Conservation (phyloP, 2,113 vertebrate genomes). For the Desmodus rotundus region DNA sequence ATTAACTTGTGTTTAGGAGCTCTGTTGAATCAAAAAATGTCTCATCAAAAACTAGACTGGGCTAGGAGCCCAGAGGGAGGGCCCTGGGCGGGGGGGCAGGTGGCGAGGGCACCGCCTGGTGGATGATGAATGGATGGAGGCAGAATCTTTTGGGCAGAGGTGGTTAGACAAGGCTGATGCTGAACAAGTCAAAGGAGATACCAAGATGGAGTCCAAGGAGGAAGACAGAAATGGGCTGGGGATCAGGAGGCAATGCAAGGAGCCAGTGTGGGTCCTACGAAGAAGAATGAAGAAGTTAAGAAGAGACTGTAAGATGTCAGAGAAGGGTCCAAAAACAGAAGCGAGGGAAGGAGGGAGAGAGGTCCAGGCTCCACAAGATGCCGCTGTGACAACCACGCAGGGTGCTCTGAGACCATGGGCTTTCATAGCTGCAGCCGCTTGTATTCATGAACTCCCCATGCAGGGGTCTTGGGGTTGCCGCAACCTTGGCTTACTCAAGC, state of each 20-base stretch:
- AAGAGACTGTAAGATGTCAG: not conserved
- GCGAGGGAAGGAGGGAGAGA: not conserved
- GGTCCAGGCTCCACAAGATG: not conserved
- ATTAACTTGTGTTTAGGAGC: not conserved
- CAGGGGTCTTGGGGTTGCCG: not conserved
- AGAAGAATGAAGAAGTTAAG: not conserved
- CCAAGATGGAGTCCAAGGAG: not conserved
- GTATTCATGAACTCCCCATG: rapidly evolving
- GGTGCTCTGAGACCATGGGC: not conserved
- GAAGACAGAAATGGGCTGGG: not conserved
- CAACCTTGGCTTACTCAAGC: not conserved
- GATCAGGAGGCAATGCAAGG: not conserved
- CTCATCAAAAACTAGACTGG: not conserved
- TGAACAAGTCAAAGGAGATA: not conserved
- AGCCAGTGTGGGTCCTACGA: not conserved
- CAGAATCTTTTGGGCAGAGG: not conserved
- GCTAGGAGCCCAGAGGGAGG: not conserved
- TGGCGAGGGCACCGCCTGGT: not conserved
- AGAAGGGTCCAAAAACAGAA: not conserved
- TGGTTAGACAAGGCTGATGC: not conserved
- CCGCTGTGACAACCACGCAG: not conserved
- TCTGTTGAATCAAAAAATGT: not conserved
- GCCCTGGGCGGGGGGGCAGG: too few species aligned
- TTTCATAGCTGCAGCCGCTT: rapidly evolving
- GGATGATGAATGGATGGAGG: not conserved